Evolutionary conservation across 2,888 invertebrate genomes (phyloP).

Genomic region (Alitta virens): DNA sequence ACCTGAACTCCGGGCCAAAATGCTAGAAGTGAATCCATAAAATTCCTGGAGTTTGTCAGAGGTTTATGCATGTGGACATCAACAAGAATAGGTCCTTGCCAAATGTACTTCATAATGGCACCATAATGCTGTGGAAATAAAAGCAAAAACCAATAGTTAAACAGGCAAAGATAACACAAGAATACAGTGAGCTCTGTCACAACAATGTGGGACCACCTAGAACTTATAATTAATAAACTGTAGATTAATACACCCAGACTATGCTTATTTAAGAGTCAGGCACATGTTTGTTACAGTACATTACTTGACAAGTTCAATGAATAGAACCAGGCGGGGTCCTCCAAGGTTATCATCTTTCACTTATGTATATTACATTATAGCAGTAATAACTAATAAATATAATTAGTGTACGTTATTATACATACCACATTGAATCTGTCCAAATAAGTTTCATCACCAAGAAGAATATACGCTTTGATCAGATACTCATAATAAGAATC

Average conservation of each 20-base stretch:
- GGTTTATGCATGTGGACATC: slow-evolving; percentile 96
- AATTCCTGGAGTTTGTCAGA: slow-evolving; percentile 88
- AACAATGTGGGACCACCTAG: too few relatives aligned
- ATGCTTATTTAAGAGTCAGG: too few relatives aligned
- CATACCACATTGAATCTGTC: slow-evolving; percentile 76
- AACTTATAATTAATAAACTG: too few relatives aligned
- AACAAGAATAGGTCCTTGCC: slow-evolving; percentile 88
- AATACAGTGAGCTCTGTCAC: too few relatives aligned
- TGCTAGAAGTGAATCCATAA: slow-evolving; percentile 94
- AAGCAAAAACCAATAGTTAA: background rate
- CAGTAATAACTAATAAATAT: too few relatives aligned
- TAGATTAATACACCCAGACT: too few relatives aligned
- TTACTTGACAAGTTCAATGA: too few relatives aligned
- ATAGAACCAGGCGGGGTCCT: too few relatives aligned
- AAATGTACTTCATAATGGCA: slow-evolving; percentile 95
- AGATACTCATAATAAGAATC: slow-evolving; percentile 99
- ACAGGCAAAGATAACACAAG: too few relatives aligned
- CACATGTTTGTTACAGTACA: too few relatives aligned
- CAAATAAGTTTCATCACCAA: slow-evolving; percentile 87
- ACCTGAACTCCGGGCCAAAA: slow-evolving; percentile 99
- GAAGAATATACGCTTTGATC: slow-evolving; percentile 91
- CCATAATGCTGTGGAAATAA: slow-evolving; percentile 93
- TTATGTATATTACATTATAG: too few relatives aligned
- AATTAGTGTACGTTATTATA: background rate
- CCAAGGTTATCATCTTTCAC: too few relatives aligned